Percentiles rank a stretch among this genome's conserved stretches.
Evolutionary conservation across 1,140 invertebrate genomes (phyloP).

Genomic region (Bicyclus anynana): DNA sequence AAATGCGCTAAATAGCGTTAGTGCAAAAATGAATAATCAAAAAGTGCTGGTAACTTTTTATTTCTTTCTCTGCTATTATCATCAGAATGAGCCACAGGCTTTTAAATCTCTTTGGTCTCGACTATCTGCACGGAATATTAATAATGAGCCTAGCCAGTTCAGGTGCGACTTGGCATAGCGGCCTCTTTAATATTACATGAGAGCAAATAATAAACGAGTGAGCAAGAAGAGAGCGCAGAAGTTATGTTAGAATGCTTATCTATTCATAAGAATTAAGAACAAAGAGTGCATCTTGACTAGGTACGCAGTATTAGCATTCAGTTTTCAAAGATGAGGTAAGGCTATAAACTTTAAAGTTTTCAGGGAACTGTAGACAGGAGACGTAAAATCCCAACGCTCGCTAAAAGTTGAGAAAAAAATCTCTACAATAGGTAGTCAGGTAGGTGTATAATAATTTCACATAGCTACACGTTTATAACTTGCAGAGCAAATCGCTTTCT

Average conservation of each 20-base stretch:
- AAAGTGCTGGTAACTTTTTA: too few species aligned
- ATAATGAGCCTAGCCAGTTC: constrained; percentile 32
- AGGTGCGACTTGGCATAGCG: constrained; percentile 35
- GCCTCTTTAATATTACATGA: constrained; percentile 57
- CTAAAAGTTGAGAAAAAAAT: too few species aligned
- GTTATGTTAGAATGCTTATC: neutral
- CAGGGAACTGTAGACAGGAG: too few species aligned
- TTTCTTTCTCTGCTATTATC: neutral
- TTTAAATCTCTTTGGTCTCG: constrained; percentile 13
- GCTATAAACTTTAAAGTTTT: too few species aligned
- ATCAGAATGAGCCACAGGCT: constrained; percentile 8
- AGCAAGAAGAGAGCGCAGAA: constrained; percentile 11
- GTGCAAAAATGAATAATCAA: too few species aligned
- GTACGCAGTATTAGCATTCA: too few species aligned
- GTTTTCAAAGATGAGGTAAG: too few species aligned
- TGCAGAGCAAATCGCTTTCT: constrained; percentile 25
- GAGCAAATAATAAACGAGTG: constrained; percentile 54
- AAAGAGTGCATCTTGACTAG: too few species aligned
- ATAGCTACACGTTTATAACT: constrained; percentile 21
- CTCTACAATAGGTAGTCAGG: too few species aligned
- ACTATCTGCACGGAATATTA: constrained; percentile 36
- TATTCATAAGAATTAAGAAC: too few species aligned
- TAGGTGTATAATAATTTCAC: constrained; percentile 10
- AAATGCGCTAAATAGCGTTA: too few species aligned
- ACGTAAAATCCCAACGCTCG: too few species aligned